phyloP scores from a whole-genome alignment of 2,113 vertebrate species.

The Oreochromis spilurus region DNA sequence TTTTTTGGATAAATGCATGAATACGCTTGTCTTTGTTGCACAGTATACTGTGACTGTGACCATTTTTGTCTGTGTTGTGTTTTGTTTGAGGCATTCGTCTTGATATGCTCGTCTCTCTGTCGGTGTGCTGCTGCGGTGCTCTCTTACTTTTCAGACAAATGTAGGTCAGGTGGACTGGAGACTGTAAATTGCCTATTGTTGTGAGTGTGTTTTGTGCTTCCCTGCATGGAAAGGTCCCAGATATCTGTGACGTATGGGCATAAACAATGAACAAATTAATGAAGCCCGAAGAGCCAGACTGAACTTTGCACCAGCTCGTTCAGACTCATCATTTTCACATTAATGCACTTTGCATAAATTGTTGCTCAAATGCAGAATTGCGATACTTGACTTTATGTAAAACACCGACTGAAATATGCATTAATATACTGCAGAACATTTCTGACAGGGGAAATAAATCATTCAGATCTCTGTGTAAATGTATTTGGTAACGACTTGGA shows the following conservation, averaged over 20 bases:
- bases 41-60: neutral
- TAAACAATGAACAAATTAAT: neutral
- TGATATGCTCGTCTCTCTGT: neutral
- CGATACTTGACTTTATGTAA: neutral
- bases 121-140: neutral
- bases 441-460: neutral
- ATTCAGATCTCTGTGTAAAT: neutral
- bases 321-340: neutral
- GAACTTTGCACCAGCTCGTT: neutral
- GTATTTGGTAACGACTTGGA: neutral
- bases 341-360: neutral
- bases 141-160: constrained; percentile 22
- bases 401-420: neutral
- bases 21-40: neutral
- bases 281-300: neutral
- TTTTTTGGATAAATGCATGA: neutral
- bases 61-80: neutral
- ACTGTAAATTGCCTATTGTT: constrained; percentile 22
- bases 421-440: neutral
- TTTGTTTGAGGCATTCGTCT: neutral
- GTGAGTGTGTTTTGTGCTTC: neutral
- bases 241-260: neutral
- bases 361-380: neutral
- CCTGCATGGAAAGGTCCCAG: neutral
- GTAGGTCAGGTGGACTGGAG: constrained; percentile 42